Evolutionary conservation across 2,113 vertebrate species (phyloP), one percentile per base, ranked within the genome.

Genomic region (Anguilla japonica): DNA sequence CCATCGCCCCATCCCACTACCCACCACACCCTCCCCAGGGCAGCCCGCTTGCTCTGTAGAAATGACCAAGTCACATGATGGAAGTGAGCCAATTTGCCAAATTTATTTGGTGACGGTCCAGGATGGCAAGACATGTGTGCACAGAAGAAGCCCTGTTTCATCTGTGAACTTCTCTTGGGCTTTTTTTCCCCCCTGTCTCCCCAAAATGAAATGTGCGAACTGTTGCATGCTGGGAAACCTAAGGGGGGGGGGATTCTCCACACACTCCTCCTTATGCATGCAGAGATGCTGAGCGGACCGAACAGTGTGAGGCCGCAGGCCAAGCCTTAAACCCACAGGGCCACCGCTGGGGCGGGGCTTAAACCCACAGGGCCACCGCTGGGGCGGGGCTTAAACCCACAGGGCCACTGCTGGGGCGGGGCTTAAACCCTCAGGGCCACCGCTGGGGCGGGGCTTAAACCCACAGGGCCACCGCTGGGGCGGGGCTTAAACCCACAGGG

Each of bases 301-400:
- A 29, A 79, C 43, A 22, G 41, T 60, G 56, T 60, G 56, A 40
- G 41, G 63, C 63, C 56, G 26, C 71, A 57, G 79, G 29, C 75
- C 84, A 80, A 79, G 84, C 84, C 79, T 85, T 41, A 29, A 39
- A 9, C 29, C 56, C 29, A n/a, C 22, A 5, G 75, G 41, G 83
- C 39, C 41, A 29, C 41, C 20, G 43, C 63, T n/a, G 16, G 46
- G 84, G 16, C 43, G 8, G 4, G 43, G 43, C 43, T 46, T 34
- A 34, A 34, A 34, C 34, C 34, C 34, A 34, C 34, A 34, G 34
- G 34, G 34, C 34, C 34, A 34, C 34, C 34, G 34, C 34, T 34
- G 34, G 34, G 34, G 34, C 34, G 34, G 34, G 34, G 34, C 34
- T 34, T 34, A 34, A 34, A 34, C 34, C 34, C 34, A 34, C 34